phyloP scores from a whole-genome alignment of 2,113 vertebrate species.

The Fregata magnificens region DNA sequence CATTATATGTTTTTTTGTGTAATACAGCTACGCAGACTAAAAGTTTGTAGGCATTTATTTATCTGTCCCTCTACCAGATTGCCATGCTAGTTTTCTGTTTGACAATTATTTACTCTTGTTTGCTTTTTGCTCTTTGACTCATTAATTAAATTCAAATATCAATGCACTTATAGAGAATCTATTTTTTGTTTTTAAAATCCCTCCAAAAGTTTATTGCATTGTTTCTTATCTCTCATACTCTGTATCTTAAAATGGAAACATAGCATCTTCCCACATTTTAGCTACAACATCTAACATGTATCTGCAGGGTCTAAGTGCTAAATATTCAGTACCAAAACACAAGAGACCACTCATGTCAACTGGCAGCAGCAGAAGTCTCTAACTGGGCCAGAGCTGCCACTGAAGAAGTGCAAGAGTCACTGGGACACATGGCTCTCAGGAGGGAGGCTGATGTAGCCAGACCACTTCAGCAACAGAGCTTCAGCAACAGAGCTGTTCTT shows the following conservation, averaged over 20 bases:
- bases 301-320: neutral
- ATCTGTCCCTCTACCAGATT: neutral
- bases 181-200: neutral
- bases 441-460: neutral
- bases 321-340: neutral
- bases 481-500: neutral
- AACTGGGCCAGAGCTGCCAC: neutral
- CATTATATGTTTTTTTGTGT: neutral
- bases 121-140: neutral
- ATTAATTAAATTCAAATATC: neutral
- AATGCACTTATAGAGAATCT: neutral
- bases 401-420: neutral
- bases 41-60: neutral
- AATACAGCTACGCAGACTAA: neutral
- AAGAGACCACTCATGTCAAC: neutral
- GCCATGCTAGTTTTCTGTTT: neutral
- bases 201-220: neutral
- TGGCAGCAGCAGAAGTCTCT: neutral
- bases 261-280: neutral
- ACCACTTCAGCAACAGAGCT: neutral
- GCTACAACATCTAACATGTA: neutral
- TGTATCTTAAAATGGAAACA: neutral
- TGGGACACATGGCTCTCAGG: accelerated
- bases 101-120: neutral
- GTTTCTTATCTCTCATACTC: neutral